These are phyloP conservation scores for Danio albolineatus DNA, from an alignment of 2,797 vertebrate species.

Conservation along the genomic window DNA sequence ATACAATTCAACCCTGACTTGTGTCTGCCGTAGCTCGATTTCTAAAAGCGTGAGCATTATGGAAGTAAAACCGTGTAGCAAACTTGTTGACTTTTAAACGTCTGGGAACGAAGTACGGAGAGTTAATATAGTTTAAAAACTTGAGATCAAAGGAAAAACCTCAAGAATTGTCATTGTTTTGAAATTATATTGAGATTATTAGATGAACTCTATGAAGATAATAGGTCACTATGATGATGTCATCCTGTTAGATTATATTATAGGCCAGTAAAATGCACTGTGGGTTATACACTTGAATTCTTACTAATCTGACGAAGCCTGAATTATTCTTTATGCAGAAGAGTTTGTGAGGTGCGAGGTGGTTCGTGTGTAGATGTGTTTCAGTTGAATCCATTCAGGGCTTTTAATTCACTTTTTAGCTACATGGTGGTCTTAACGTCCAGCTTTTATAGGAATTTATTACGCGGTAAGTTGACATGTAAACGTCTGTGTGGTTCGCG, in stretches of 20 bases:
- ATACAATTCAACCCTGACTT: no score
- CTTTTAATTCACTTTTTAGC: slow-evolving; percentile 34
- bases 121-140: neutral
- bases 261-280: slow-evolving; percentile 46
- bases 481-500: slow-evolving; percentile 19
- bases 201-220: slow-evolving; percentile 1
- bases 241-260: slow-evolving; percentile 1
- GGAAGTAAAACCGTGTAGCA: neutral
- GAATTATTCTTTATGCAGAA: slow-evolving; percentile 53
- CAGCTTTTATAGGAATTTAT: slow-evolving; percentile 38
- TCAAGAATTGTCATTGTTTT: neutral
- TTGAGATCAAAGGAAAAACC: neutral
- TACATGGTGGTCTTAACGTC: slow-evolving; percentile 5
- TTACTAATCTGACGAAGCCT: slow-evolving; percentile 7
- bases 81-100: slow-evolving; percentile 28
- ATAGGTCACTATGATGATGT: neutral
- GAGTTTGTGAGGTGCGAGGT: slow-evolving; percentile 28
- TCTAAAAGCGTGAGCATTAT: neutral
- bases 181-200: neutral
- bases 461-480: slow-evolving; percentile 14
- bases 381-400: slow-evolving; percentile 11
- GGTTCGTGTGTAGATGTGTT: slow-evolving; percentile 25
- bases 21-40: neutral
- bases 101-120: neutral
- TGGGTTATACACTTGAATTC: slow-evolving; percentile 42